Conservation (phyloP, 2,888 invertebrate genomes). For the Erebia ligea region DNA sequence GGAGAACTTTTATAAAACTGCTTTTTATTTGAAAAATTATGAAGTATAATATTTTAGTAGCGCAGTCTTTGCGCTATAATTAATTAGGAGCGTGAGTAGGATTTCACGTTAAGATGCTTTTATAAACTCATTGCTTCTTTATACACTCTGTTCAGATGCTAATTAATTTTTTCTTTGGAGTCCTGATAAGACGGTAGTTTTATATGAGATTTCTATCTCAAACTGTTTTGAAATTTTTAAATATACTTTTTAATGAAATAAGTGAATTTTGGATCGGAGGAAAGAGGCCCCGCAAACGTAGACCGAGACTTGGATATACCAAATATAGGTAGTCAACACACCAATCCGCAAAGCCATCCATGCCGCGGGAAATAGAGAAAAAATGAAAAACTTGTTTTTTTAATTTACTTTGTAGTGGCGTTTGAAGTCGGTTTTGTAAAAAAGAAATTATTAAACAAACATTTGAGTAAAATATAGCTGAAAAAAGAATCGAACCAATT, state of each 20-base stretch:
- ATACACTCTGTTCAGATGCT: slow-evolving; percentile 1
- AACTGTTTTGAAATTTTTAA: background rate
- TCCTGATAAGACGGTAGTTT: background rate
- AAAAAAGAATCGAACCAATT: too few species aligned
- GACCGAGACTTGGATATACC: too few species aligned
- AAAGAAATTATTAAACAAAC: too few species aligned
- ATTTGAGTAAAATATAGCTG: too few species aligned
- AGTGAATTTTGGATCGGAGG: too few species aligned
- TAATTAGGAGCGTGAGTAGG: slow-evolving; percentile 18
- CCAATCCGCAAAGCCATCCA: too few species aligned
- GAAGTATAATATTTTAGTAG: slow-evolving; percentile 11
- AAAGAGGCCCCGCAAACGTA: too few species aligned
- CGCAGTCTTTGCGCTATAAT: slow-evolving; percentile 10
- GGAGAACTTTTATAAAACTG: slow-evolving; percentile 17
- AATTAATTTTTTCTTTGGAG: slow-evolving; percentile 4
- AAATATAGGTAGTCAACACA: too few species aligned
- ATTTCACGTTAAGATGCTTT: slow-evolving; percentile 17
- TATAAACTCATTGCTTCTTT: slow-evolving; percentile 6
- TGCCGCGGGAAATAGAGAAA: too few species aligned
- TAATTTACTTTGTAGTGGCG: too few species aligned
- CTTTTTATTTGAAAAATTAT: slow-evolving; percentile 23
- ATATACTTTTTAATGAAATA: background rate
- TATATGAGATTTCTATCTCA: slow-evolving; percentile 1
- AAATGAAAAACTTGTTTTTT: too few species aligned
- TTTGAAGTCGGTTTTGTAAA: too few species aligned